Conservation (phyloP, 2,113 vertebrate genomes). For the Xiphias gladius region DNA sequence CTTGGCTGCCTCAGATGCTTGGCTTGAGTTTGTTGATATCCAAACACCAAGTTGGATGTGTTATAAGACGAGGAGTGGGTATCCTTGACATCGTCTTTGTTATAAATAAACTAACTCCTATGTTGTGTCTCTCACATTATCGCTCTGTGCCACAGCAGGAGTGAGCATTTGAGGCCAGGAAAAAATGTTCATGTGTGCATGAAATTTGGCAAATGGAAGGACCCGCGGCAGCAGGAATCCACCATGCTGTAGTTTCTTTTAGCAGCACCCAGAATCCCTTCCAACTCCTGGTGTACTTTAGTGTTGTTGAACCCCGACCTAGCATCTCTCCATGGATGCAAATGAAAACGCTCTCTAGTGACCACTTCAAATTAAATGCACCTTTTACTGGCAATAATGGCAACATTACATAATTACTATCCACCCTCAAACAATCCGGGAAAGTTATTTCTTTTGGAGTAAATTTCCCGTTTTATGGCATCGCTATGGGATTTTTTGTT, state of each 20-base stretch:
- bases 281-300: not conserved
- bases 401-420: not conserved
- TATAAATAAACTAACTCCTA: conserved; percentile 1
- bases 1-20: no score
- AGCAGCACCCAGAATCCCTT: not conserved
- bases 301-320: not conserved
- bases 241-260: not conserved
- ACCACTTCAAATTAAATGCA: not conserved
- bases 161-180: not conserved
- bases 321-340: not conserved
- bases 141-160: not conserved
- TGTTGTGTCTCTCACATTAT: not conserved
- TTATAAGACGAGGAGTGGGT: not conserved
- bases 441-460: not conserved
- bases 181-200: not conserved
- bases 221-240: no score
- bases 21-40: conserved; percentile 13
- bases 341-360: not conserved
- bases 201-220: no score
- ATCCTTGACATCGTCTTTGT: not conserved
- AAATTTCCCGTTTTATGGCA: not conserved
- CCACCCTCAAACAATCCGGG: not conserved
- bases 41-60: not conserved
- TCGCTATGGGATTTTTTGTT: not conserved
- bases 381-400: not conserved